These are phyloP conservation scores for Thripadectes ignobilis DNA, from an alignment of 2,797 vertebrate genomes.

Conservation along the genomic window DNA sequence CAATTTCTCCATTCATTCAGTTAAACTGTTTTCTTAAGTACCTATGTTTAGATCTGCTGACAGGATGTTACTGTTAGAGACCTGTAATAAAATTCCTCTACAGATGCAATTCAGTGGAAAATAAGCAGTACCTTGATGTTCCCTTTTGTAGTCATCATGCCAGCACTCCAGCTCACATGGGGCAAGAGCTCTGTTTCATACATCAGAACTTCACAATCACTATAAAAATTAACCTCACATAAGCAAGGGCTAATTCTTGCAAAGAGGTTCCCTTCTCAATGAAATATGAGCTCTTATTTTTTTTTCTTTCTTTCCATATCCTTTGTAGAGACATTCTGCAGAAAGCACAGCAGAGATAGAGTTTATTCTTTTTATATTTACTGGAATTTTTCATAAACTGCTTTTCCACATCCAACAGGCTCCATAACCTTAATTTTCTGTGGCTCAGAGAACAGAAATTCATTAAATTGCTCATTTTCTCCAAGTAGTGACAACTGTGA, in stretches of 20 bases:
- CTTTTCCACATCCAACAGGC: background rate
- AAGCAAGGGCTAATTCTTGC: background rate
- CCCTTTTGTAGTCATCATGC: background rate
- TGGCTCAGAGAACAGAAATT: slow-evolving; percentile 11
- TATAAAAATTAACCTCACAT: background rate
- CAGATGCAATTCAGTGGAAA: background rate
- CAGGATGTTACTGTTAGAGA: background rate
- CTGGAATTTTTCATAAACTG: background rate
- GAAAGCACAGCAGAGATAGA: background rate
- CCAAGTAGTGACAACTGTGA: background rate
- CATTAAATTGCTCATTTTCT: slow-evolving; percentile 32
- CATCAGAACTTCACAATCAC: background rate
- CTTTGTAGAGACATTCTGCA: background rate
- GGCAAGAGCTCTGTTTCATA: background rate
- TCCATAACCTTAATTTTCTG: slow-evolving; percentile 19
- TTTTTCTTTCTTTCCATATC: background rate
- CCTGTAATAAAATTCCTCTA: background rate
- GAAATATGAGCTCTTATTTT: background rate
- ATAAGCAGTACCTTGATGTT: background rate
- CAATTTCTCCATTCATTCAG: background rate
- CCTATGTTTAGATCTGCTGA: background rate
- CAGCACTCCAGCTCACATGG: background rate
- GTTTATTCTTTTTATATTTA: background rate
- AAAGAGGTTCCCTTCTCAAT: background rate
- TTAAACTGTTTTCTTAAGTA: background rate